Conservation (phyloP, 2,113 vertebrate species). For the Heloderma charlesbogerti region DNA sequence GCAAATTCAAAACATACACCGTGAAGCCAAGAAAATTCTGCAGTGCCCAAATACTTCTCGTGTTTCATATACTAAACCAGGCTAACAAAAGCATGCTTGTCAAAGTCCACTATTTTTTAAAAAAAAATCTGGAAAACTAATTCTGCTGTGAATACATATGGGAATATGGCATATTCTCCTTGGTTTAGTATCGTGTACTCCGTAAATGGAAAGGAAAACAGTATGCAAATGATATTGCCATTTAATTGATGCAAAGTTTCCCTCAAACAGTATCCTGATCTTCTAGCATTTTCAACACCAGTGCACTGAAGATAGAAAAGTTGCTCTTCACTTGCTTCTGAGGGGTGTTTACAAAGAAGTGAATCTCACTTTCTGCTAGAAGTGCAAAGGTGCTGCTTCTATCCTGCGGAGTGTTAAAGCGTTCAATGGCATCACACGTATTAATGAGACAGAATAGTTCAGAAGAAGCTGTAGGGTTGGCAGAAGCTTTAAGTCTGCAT, state of each 20-base stretch:
- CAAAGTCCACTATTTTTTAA: constrained; percentile 19
- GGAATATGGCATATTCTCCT: neutral
- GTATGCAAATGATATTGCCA: neutral
- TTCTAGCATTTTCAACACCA: constrained; percentile 14
- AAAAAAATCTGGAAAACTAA: constrained; percentile 23
- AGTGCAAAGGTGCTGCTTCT: constrained; percentile 1
- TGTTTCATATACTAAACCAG: constrained; percentile 39
- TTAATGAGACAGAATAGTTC: neutral
- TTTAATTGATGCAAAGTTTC: fast-evolving
- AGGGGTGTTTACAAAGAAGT: constrained; percentile 9
- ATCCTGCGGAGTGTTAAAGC: neutral
- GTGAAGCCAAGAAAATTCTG: neutral
- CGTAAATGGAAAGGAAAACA: neutral
- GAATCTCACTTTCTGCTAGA: constrained; percentile 10
- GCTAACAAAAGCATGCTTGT: constrained; percentile 20
- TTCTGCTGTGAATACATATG: constrained; percentile 19
- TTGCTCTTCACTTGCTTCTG: constrained; percentile 34
- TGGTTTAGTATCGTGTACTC: neutral
- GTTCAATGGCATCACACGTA: neutral
- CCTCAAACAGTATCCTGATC: neutral
- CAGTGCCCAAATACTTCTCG: constrained; percentile 34
- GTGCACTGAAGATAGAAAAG: constrained; percentile 30
- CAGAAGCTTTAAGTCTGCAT: neutral
- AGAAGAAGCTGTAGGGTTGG: neutral
- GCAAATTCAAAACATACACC: constrained; percentile 60